Conservation (phyloP, 2,113 vertebrate species). For the Pachycephala philippinensis region DNA sequence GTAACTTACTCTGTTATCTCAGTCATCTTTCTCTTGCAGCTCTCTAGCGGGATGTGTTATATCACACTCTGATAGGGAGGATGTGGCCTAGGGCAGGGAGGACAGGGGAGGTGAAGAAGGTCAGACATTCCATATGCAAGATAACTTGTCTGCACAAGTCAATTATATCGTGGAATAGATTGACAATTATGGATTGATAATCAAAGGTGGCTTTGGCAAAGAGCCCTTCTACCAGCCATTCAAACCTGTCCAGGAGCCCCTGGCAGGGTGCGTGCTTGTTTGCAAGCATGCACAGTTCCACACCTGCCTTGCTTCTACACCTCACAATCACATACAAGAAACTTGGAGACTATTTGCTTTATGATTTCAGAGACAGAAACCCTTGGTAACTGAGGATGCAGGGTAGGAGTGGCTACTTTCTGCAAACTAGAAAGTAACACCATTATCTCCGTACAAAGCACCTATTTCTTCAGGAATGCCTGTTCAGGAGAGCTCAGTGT, state of each 20-base stretch:
- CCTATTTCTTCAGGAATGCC: background rate
- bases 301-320: background rate
- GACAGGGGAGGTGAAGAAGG: background rate
- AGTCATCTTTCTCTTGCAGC: background rate
- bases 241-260: background rate
- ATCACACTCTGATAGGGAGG: background rate
- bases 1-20: background rate
- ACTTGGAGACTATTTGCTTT: background rate
- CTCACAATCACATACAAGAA: background rate
- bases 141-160: background rate
- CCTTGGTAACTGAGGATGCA: background rate
- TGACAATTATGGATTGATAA: background rate
- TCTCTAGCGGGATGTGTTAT: background rate
- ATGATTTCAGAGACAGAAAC: background rate
- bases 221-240: background rate
- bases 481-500: background rate
- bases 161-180: background rate
- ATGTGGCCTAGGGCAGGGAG: background rate
- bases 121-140: background rate
- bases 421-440: background rate
- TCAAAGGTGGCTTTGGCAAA: background rate
- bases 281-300: background rate
- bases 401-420: background rate
- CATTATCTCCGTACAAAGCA: background rate
- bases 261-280: accelerated